Base-by-base conservation (phyloP, 1,140 invertebrate genomes). In the Riptortus pedestris region DNA sequence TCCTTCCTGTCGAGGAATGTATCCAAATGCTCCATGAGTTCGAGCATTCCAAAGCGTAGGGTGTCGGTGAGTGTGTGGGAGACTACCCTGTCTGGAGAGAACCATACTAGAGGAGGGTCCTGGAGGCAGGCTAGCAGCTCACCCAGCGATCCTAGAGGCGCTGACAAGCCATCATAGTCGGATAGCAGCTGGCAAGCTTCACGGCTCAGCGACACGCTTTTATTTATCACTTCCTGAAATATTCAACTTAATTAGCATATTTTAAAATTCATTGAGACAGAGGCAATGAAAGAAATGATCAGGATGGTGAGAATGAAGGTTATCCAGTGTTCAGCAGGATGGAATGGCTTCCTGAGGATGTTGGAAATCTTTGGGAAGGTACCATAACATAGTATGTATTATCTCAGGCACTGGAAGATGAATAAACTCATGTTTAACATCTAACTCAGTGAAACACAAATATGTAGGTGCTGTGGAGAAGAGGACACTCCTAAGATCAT, bases 21-120 rank as follows among this genome's bases (percentile, higher is more conserved):
- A 73, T 97, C 93, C 67, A 94, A 81, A 76, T 96, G 93, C 73
- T 97, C 93, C 69, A 93, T 90, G 45, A 97, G 84, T 73, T 96
- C 93, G n/a, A 98, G 77, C 71, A 96, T 85, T 63, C 87, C 86
- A 74, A 91, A 96, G 28, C 90, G 82, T 33, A 96, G 80, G 0
- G 85, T 81, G 73, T 96, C 93, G 0, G 80, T 78, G 2, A 88
- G 76, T 67, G 82, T 79, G 73, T 83, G 80, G 55, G 78, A 69
- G 65, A 84, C 80, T 27, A 81, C 77, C 4, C 76, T 73, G 24
- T 72, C 69, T 0, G 84, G 77, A 12, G 84, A 84, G 67, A 83
- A 87, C 86, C 87, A 90, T 16, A 90, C 81, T 47, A 87, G 74
- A 65, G 85, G 85, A 12, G 83, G 83, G 69, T 87, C 85, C 2